These are phyloP conservation scores for Echinometra lucunter DNA, from an alignment of 53 echinoderm and acorn worm genomes.

Conservation along the genomic window DNA sequence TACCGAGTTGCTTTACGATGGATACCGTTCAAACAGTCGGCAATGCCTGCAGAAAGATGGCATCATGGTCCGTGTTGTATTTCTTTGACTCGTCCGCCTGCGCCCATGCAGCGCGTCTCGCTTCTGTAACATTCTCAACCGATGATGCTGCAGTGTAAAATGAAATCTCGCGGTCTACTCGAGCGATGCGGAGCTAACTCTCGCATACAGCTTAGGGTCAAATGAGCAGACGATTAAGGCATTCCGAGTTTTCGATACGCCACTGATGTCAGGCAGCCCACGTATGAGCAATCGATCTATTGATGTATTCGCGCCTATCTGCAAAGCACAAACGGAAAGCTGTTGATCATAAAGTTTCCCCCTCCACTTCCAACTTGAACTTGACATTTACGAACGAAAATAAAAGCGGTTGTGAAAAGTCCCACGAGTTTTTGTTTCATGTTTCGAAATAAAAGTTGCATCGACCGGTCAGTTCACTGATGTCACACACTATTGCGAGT, in stretches of 20 bases:
- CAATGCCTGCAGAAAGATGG: neutral
- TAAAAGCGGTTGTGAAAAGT: neutral
- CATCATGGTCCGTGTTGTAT: neutral
- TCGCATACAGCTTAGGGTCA: constrained; percentile 31
- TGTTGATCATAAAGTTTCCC: neutral
- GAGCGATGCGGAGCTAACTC: constrained; percentile 37
- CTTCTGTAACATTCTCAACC: constrained; percentile 19
- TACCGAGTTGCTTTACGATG: constrained; percentile 35
- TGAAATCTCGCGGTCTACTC: constrained; percentile 47
- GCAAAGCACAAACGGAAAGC: neutral
- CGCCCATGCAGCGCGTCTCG: neutral
- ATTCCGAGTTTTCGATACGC: constrained; percentile 33
- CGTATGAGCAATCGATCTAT: constrained; percentile 21
- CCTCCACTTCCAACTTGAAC: neutral
- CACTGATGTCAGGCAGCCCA: neutral
- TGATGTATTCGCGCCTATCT: constrained; percentile 13
- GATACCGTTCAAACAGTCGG: constrained; percentile 5
- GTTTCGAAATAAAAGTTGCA: neutral
- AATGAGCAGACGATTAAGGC: constrained; percentile 52
- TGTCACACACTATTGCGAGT: neutral
- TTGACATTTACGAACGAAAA: constrained; percentile 25
- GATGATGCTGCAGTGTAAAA: constrained; percentile 34
- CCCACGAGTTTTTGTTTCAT: neutral
- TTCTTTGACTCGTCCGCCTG: neutral
- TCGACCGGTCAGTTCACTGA: neutral